Evolutionary conservation across 2,113 vertebrate species (phyloP).

Genomic region (Larimichthys polyactis): DNA sequence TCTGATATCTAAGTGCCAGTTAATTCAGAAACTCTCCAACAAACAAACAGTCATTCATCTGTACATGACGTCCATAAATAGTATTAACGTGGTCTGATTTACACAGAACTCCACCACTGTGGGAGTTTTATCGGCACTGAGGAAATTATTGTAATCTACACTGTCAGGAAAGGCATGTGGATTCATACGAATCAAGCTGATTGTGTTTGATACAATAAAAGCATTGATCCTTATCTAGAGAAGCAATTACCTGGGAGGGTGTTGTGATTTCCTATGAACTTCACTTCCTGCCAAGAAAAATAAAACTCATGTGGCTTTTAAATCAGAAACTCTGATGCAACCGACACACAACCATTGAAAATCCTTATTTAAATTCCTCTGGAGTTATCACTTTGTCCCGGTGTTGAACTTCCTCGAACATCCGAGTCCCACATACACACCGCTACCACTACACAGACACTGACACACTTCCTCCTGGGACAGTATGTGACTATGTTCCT

Average conservation of each 20-base stretch:
- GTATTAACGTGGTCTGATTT: not conserved
- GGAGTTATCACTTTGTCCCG: not conserved
- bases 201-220: not conserved
- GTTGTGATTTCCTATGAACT: not conserved
- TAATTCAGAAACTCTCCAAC: too few relatives aligned
- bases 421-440: not conserved
- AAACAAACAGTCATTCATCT: not conserved
- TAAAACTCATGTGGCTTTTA: not conserved
- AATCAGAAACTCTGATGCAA: not conserved
- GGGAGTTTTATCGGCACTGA: not conserved
- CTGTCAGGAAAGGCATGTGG: not conserved
- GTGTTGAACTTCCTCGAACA: not conserved
- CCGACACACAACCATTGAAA: not conserved
- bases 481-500: not conserved
- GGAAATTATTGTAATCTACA: not conserved
- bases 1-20: too few relatives aligned
- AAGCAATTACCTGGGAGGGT: not conserved
- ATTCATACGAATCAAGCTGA: not conserved
- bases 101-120: not conserved
- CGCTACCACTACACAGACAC: not conserved
- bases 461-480: conserved; percentile 13
- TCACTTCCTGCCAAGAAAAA: not conserved
- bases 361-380: conserved; percentile 5
- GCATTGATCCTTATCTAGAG: conserved; percentile 4
- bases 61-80: too few relatives aligned